phyloP scores from a whole-genome alignment of 2,797 vertebrate genomes.

The Sebastes trivittatus region DNA sequence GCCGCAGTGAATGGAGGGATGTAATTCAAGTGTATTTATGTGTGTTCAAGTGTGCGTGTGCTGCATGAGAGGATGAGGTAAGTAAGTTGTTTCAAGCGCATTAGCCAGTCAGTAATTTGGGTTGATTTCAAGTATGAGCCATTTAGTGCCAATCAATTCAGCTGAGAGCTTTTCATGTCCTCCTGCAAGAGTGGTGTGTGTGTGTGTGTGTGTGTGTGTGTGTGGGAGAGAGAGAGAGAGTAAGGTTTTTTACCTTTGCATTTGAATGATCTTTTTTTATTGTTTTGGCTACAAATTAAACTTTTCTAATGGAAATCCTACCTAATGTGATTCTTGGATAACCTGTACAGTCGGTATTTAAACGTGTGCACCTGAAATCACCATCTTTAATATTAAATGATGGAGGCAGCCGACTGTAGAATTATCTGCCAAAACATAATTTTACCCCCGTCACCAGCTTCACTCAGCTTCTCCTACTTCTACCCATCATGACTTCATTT shows the following conservation, averaged over 20 bases:
- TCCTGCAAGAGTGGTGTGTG: slow-evolving; percentile 14
- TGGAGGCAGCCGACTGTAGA: slow-evolving; percentile 40
- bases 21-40: slow-evolving; percentile 25
- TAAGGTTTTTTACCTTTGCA: background rate
- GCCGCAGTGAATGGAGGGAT: background rate
- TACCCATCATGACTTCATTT: slow-evolving; percentile 53
- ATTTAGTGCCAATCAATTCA: slow-evolving; percentile 70
- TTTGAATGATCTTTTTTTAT: background rate
- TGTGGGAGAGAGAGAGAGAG: background rate
- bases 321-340: background rate
- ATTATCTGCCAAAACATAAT: slow-evolving; percentile 51
- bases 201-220: background rate
- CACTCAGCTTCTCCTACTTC: slow-evolving; percentile 23
- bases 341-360: background rate
- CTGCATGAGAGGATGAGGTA: slow-evolving; percentile 48
- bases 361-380: background rate
- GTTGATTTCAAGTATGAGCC: slow-evolving; percentile 64
- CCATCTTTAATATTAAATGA: slow-evolving; percentile 10
- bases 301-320: background rate
- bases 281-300: background rate
- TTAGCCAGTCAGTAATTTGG: slow-evolving; percentile 60
- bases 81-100: slow-evolving; percentile 63
- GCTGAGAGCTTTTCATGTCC: slow-evolving; percentile 59
- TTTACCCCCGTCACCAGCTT: slow-evolving; percentile 34
- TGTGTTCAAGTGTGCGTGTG: slow-evolving; percentile 20